phyloP scores from a whole-genome alignment of 2,113 vertebrate species.

The western clawed frog (Xenopus tropicalis) region UCB_Xtro_10.0 CM004445.2:94087501-94088000 shows the following conservation, averaged over 20 bases:
- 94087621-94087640: too few relatives aligned
- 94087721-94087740: background rate
- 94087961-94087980: too few relatives aligned
- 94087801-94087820: constrained; percentile 39
- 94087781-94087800: constrained; percentile 26
- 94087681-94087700: too few relatives aligned
- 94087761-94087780: background rate
- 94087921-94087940: background rate
- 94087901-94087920: constrained; percentile 14
- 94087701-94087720: too few relatives aligned
- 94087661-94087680: too few relatives aligned
- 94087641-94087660: too few relatives aligned
- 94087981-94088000: too few relatives aligned
- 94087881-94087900: constrained; percentile 20
- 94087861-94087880: constrained; percentile 2
- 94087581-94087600: background rate
- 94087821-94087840: constrained; percentile 35
- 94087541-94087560: too few relatives aligned
- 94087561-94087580: background rate
- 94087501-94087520: too few relatives aligned
- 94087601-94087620: too few relatives aligned
- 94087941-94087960: background rate
- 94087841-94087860: constrained; percentile 17
- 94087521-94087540: too few relatives aligned
- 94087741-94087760: background rate